Conservation (phyloP, 2,888 invertebrate genomes). For the Desoria tigrina region DNA sequence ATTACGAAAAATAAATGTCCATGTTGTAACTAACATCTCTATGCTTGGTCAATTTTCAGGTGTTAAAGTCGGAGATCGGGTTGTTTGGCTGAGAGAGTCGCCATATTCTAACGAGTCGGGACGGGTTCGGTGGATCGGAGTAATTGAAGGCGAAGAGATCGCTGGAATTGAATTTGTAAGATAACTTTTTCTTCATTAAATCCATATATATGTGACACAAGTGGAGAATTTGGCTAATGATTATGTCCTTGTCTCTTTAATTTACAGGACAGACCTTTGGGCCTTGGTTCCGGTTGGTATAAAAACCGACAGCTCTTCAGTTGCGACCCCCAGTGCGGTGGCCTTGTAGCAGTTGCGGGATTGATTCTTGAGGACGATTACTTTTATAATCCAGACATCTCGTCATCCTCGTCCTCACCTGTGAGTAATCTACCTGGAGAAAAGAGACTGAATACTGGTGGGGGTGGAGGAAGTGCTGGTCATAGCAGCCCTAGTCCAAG, state of each 20-base stretch:
- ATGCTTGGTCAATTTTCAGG: constrained; percentile 26
- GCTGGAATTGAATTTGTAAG: constrained; percentile 52
- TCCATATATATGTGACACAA: background rate
- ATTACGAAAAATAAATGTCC: too few species aligned
- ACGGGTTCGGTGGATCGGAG: constrained; percentile 45
- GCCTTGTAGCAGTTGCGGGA: constrained; percentile 52
- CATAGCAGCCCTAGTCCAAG: constrained; percentile 38
- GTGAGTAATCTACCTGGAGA: constrained; percentile 15
- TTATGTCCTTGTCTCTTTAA: constrained; percentile 56
- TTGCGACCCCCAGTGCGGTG: constrained; percentile 48
- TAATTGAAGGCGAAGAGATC: constrained; percentile 50
- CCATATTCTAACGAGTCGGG: constrained; percentile 44
- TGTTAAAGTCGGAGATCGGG: constrained; percentile 57
- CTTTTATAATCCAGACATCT: constrained; percentile 35
- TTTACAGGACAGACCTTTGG: constrained; percentile 61
- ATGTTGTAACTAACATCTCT: too few species aligned
- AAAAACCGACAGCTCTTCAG: constrained; percentile 59
- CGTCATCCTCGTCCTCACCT: constrained; percentile 27
- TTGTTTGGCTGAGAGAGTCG: constrained; percentile 60
- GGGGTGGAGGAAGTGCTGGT: constrained; percentile 34
- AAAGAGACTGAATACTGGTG: constrained; percentile 32
- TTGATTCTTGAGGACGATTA: constrained; percentile 52
- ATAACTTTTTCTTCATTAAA: constrained; percentile 12
- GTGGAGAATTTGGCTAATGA: background rate
- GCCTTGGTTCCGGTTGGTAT: constrained; percentile 62